Evolutionary conservation across 2,113 vertebrate genomes (phyloP), one percentile per base, ranked within the genome.

Genomic region (Illadopsis cleaveri): DNA sequence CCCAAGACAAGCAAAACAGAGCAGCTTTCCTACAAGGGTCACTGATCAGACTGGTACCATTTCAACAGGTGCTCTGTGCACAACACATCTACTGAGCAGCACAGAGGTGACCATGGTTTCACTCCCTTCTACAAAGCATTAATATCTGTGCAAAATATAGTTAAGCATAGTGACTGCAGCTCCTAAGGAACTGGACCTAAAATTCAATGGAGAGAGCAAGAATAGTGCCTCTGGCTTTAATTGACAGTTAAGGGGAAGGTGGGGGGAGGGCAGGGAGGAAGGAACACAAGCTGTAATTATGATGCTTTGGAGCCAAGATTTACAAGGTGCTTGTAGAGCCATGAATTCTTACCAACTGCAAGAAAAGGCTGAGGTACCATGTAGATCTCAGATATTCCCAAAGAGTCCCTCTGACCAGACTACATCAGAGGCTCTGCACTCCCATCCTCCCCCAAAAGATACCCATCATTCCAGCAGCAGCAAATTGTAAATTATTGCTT

Each of bases 391-490:
- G 45, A 14, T 23, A 31, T 9, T 54, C n/a, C 27, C 51, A 35
- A 68, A 42, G 9, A 23, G 17, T 57, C 10, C 38, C 47, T n/a
- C 53, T 69, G 40, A 25, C 5, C 0, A 5, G 65, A 33, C 3
- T 40, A 33, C 7, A 2, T 13, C 21, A 64, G 33, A 87, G 37
- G 19, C 11, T 69, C 24, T 72, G 48, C 53, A 53, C 15, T 61
- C 15, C 33, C 47, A 45, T 37, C 27, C 23, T 57, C 40, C 72
- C 61, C 69, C 23, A 23, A 64, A 53, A 89, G 15, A 45, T 9
- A 70, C 2, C 27, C 44, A 68, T 51, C 35, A 24, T 11, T 65
- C n/a, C 5, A 1, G 33, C 0, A 0, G 37, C 19, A 84, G 61
- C 18, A 61, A 86, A 69, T 1, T 33, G 12, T 38, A 65, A 61